Evolutionary conservation across 2,888 invertebrate species (phyloP).

Genomic region (Isoperla grammatica): DNA sequence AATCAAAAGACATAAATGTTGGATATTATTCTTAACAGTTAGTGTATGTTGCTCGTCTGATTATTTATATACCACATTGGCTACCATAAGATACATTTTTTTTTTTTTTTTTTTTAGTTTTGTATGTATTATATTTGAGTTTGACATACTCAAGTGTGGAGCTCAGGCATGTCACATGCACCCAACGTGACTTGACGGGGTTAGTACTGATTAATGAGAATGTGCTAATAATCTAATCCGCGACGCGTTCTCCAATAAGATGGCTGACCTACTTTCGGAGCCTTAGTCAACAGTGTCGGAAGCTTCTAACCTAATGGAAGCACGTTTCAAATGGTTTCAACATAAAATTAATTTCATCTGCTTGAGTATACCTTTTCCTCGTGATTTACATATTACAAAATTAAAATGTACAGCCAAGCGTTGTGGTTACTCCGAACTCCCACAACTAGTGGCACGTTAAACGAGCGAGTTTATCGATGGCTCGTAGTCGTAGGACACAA

Average conservation of each 20-base stretch:
- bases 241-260: slow-evolving; percentile 2
- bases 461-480: too few species aligned
- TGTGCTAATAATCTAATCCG: slow-evolving; percentile 5
- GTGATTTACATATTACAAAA: too few species aligned
- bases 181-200: slow-evolving; percentile 7
- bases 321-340: slow-evolving; percentile 23
- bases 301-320: slow-evolving; percentile 30
- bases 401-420: too few species aligned
- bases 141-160: neutral
- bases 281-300: slow-evolving; percentile 14
- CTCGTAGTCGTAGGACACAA: neutral
- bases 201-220: neutral
- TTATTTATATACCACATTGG: too few species aligned
- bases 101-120: too few species aligned
- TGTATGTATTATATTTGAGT: too few species aligned
- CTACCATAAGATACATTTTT: too few species aligned
- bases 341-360: slow-evolving; percentile 9
- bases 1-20: too few species aligned
- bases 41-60: too few species aligned
- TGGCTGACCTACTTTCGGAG: slow-evolving; percentile 9
- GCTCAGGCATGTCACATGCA: neutral
- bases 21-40: too few species aligned
- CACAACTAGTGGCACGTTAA: too few species aligned
- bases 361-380: slow-evolving; percentile 10
- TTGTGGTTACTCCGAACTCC: too few species aligned